Conservation (phyloP, 2,797 vertebrate genomes). For the Rhodeus uyekii region DNA sequence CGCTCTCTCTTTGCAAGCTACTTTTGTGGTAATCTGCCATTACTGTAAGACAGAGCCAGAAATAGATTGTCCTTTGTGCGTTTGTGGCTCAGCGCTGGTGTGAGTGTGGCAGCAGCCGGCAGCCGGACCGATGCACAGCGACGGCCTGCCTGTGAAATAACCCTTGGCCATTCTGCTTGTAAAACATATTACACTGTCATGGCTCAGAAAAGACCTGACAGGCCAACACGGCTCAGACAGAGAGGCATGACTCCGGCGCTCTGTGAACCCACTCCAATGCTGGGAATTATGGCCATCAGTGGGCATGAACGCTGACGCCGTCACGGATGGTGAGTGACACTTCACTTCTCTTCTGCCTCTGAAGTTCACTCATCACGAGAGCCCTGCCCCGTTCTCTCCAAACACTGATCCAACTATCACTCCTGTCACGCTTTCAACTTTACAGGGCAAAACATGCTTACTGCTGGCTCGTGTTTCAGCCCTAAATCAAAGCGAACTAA, state of each 20-base stretch:
- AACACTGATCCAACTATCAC: background rate
- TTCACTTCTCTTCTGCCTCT: background rate
- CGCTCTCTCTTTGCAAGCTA: background rate
- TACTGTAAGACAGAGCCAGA: background rate
- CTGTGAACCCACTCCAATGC: background rate
- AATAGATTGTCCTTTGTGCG: background rate
- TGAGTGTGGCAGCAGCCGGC: background rate
- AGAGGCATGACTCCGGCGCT: constrained; percentile 37
- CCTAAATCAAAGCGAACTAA: background rate
- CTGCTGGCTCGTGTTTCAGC: background rate
- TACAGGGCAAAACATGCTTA: background rate
- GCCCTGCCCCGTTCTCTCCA: background rate
- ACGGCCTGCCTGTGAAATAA: constrained; percentile 45
- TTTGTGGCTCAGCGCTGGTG: background rate
- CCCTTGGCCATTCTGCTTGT: constrained; percentile 48
- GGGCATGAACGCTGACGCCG: constrained; percentile 29
- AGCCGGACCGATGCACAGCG: constrained; percentile 26
- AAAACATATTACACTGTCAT: constrained; percentile 55
- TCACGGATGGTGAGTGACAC: constrained; percentile 38
- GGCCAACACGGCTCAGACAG: constrained; percentile 46
- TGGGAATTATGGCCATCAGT: constrained; percentile 32
- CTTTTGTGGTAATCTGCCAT: background rate
- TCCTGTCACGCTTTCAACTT: no score
- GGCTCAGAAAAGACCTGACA: constrained; percentile 50
- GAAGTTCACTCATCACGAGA: constrained; percentile 1